Conservation (phyloP, 2,888 invertebrate genomes). For the Agonopterix alstromeriana region DNA sequence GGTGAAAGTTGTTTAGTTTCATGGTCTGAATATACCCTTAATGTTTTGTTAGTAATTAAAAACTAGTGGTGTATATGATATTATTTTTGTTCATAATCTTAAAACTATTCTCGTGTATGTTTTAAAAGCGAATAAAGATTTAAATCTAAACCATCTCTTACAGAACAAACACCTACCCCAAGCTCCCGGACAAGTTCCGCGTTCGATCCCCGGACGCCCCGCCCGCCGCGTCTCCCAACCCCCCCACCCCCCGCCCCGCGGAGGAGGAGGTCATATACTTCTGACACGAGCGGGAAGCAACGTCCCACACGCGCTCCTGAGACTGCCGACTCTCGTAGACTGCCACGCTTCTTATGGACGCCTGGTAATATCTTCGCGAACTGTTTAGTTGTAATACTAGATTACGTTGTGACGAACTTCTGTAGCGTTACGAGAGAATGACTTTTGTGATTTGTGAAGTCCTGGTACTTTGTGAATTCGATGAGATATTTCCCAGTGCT, state of each 20-base stretch:
- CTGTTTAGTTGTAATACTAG: neutral
- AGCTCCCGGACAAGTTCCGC: constrained; percentile 82
- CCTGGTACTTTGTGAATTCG: neutral
- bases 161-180: constrained; percentile 84
- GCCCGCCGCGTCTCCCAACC: constrained; percentile 16
- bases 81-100: too few relatives aligned
- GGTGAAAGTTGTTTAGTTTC: too few relatives aligned
- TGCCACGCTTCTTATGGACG: constrained; percentile 10
- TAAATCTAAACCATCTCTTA: neutral
- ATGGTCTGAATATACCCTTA: too few relatives aligned
- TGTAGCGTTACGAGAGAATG: neutral
- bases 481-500: too few relatives aligned
- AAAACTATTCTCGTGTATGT: too few relatives aligned
- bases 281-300: constrained; percentile 69
- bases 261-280: constrained; percentile 83
- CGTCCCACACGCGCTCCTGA: constrained; percentile 49
- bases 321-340: constrained; percentile 59
- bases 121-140: too few relatives aligned
- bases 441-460: neutral
- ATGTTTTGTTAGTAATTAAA: too few relatives aligned
- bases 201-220: constrained; percentile 70
- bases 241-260: constrained; percentile 24
- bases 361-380: constrained; percentile 16
- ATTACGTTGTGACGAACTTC: neutral
- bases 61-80: too few relatives aligned